Evolutionary conservation across 2,888 invertebrate genomes (phyloP).

Genomic region (Liodrosophila aerea): DNA sequence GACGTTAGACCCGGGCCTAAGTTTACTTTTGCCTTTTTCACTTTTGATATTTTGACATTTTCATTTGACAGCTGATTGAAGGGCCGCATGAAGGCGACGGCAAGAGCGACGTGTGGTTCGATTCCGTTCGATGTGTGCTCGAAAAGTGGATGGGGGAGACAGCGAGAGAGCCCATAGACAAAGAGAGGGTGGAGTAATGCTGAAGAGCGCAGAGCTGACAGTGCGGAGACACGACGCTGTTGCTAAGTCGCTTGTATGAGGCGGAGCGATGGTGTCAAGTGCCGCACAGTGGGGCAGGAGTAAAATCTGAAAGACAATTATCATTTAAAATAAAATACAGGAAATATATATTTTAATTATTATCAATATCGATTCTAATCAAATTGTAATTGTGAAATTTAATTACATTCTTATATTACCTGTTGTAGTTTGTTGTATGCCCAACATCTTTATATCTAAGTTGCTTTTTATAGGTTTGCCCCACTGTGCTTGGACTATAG

Average conservation of each 20-base stretch:
- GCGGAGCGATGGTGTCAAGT: slow-evolving; percentile 61
- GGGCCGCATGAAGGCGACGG: slow-evolving; percentile 54
- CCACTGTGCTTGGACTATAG: slow-evolving; percentile 44
- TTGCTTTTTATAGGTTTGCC: neutral
- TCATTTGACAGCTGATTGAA: slow-evolving; percentile 79
- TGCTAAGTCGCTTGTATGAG: slow-evolving; percentile 40
- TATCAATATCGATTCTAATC: too few relatives aligned
- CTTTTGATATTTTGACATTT: slow-evolving; percentile 78
- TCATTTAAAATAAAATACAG: neutral
- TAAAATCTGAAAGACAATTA: neutral
- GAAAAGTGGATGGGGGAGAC: neutral
- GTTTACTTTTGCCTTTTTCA: slow-evolving; percentile 79
- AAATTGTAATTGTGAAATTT: too few relatives aligned
- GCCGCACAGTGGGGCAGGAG: slow-evolving; percentile 49
- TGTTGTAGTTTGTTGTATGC: too few relatives aligned
- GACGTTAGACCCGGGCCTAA: slow-evolving; percentile 58
- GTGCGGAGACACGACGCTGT: slow-evolving; percentile 37
- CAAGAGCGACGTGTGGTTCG: slow-evolving; percentile 49
- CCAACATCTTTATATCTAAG: too few relatives aligned
- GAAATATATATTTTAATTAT: too few relatives aligned
- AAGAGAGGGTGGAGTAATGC: neutral
- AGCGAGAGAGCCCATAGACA: too few relatives aligned
- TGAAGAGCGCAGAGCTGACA: slow-evolving; percentile 11
- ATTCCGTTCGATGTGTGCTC: slow-evolving; percentile 62
- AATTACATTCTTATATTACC: too few relatives aligned